Evolutionary conservation across 2,888 invertebrate genomes (phyloP).

Genomic region (Limnephilus auricula): DNA sequence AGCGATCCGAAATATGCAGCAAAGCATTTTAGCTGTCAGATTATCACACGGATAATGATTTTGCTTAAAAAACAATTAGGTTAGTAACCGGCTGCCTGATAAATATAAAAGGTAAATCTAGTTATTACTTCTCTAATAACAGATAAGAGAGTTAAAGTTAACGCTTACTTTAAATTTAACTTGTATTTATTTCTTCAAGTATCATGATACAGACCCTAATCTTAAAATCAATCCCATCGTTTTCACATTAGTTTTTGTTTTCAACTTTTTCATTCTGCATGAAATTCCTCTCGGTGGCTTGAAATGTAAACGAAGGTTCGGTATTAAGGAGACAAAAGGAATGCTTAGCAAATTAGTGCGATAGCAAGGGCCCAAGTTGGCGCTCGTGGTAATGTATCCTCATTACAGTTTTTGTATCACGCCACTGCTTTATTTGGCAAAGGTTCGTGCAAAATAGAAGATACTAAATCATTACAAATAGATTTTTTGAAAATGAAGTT

Average conservation of each 20-base stretch:
- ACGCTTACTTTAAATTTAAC: neutral
- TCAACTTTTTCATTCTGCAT: neutral
- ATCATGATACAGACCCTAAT: neutral
- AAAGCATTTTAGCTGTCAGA: too few relatives aligned
- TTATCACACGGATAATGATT: too few relatives aligned
- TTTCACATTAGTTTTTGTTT: neutral
- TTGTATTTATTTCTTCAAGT: neutral
- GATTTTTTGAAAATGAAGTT: too few relatives aligned
- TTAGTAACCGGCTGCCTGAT: neutral
- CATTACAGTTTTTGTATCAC: neutral
- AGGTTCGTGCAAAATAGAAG: neutral
- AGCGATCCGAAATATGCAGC: too few relatives aligned
- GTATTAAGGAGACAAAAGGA: neutral
- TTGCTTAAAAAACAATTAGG: too few relatives aligned
- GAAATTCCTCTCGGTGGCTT: neutral
- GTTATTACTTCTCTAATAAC: neutral
- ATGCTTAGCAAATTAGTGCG: conserved; percentile 8
- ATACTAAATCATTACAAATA: too few relatives aligned
- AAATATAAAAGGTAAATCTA: neutral
- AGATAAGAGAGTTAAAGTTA: neutral
- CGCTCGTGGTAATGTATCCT: conserved; percentile 16
- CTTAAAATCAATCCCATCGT: neutral
- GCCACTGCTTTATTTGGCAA: neutral
- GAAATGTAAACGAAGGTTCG: conserved; percentile 9
- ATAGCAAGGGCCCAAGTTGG: neutral